Conservation (phyloP, 2,797 vertebrate genomes). For the Gambusia yucatana region DNA sequence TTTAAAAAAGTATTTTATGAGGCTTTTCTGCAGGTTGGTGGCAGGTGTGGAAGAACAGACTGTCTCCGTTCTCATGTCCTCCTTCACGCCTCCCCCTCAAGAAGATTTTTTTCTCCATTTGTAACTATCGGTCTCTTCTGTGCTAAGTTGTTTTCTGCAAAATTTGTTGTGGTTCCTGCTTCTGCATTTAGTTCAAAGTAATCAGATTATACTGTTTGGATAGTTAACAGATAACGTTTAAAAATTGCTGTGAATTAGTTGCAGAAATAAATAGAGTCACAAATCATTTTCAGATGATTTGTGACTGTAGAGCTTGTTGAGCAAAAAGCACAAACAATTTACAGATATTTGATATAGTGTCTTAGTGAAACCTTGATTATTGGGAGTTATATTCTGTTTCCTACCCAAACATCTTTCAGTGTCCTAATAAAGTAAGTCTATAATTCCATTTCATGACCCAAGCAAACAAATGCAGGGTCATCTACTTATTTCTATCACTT, state of each 20-base stretch:
- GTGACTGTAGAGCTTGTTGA: no score
- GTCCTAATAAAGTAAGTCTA: no score
- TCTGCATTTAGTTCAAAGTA: neutral
- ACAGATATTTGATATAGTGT: no score
- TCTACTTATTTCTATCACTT: no score
- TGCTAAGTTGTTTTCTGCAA: neutral
- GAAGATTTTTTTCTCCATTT: conserved; percentile 1
- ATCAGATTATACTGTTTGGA: neutral
- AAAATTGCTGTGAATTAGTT: neutral
- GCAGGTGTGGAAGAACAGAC: conserved; percentile 21
- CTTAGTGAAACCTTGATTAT: no score
- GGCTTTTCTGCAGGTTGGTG: conserved; percentile 44
- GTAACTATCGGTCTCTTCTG: neutral
- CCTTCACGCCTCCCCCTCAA: neutral
- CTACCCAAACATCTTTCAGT: no score
- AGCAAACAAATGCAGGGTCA: no score
- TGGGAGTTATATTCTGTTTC: no score
- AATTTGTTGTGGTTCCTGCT: neutral
- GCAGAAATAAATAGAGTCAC: no score
- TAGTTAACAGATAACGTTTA: neutral
- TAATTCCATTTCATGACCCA: no score
- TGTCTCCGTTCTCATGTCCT: conserved; percentile 19
- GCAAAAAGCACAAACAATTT: no score
- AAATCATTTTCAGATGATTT: no score
- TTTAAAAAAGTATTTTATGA: conserved; percentile 59